Percentiles rank a stretch among this genome's conserved stretches.
Conservation (phyloP, 2,888 invertebrate genomes). For the Drosophila emarginata region DNA sequence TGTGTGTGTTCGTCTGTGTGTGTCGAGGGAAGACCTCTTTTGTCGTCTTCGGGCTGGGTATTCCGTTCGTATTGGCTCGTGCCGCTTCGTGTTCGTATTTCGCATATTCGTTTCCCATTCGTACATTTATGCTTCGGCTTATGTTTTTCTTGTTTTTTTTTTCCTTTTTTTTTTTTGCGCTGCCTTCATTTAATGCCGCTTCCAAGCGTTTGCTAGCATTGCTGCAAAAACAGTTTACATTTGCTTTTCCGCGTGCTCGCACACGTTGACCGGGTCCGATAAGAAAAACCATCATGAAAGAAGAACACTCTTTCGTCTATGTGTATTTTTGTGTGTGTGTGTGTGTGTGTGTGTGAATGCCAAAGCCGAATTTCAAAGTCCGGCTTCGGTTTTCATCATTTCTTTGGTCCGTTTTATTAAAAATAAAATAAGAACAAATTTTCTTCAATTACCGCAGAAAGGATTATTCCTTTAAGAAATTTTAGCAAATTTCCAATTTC, state of each 20-base stretch:
- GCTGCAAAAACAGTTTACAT: slow-evolving; percentile 82
- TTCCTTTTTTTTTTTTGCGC: slow-evolving; percentile 3
- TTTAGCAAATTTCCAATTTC: not conserved
- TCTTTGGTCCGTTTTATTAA: not conserved
- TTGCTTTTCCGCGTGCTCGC: slow-evolving; percentile 83
- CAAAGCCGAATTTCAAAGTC: not conserved
- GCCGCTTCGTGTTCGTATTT: slow-evolving; percentile 5
- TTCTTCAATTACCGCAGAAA: too few species aligned
- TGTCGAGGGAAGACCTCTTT: slow-evolving; percentile 3
- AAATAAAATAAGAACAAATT: not conserved
- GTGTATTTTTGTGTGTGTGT: slow-evolving; percentile 28
- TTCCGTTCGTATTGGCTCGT: not conserved
- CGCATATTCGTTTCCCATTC: slow-evolving; percentile 19
- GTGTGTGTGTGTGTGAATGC: too few species aligned
- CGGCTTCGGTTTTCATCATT: not conserved
- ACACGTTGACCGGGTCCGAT: slow-evolving; percentile 79
- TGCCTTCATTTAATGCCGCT: slow-evolving; percentile 33
- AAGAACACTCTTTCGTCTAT: slow-evolving; percentile 17
- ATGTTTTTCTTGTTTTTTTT: slow-evolving; percentile 17
- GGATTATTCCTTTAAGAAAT: too few species aligned
- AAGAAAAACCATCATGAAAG: not conserved
- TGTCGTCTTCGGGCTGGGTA: not conserved
- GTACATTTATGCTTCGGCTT: slow-evolving; percentile 26
- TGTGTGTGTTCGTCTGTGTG: slow-evolving; percentile 20
- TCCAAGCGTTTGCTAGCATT: slow-evolving; percentile 55